Evolutionary conservation across 2,797 vertebrate genomes (phyloP).

Genomic region (Danio aesculapii): DNA sequence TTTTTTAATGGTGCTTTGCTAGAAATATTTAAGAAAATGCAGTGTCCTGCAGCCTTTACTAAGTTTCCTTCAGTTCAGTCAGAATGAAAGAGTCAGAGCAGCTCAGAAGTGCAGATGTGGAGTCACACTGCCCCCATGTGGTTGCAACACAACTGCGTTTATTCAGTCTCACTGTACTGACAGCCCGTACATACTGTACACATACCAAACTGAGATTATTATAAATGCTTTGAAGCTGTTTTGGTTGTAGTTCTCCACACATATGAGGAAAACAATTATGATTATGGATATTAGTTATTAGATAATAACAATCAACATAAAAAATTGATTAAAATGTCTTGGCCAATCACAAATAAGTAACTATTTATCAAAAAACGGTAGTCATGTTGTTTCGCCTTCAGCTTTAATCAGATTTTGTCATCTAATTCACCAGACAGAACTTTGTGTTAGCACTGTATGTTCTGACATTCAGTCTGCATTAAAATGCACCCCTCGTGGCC

Average conservation of each 20-base stretch:
- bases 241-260: not conserved
- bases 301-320: not conserved
- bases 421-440: not conserved
- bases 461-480: not conserved
- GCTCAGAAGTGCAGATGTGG: not conserved
- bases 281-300: not conserved
- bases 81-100: not conserved
- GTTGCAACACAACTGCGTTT: not conserved
- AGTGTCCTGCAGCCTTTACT: slow-evolving; percentile 1
- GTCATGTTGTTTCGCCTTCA: not conserved
- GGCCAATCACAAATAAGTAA: not conserved
- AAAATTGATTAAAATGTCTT: not conserved
- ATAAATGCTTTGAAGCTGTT: not conserved
- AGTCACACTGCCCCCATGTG: slow-evolving; percentile 38
- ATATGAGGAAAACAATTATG: not conserved
- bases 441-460: no score
- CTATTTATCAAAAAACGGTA: not conserved
- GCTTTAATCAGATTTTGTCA: not conserved
- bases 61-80: not conserved
- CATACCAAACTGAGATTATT: not conserved
- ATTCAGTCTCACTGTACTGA: not conserved
- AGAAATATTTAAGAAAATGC: not conserved
- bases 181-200: not conserved
- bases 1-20: not conserved
- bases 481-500: not conserved